Base-by-base conservation (phyloP, 2,113 vertebrate species). In the Ramphastos sulfuratus region DNA sequence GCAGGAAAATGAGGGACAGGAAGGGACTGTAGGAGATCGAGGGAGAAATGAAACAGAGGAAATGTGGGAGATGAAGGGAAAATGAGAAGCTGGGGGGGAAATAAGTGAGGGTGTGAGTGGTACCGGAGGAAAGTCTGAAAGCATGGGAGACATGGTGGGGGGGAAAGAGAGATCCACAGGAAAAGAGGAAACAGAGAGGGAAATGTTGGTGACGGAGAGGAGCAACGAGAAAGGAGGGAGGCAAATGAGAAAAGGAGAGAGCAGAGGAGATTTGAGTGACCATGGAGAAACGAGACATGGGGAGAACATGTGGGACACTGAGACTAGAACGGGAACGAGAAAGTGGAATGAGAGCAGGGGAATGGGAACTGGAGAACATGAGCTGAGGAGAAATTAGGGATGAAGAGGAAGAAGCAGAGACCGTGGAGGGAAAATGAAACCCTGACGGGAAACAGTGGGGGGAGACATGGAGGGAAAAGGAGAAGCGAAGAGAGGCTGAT, bases 101-200 rank as follows among this genome's bases (percentile, higher is more conserved):
- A 5, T 6, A 18, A 4, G 6, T 7, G 37, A 27, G 24, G 25
- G 14, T 12, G n/a, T 14, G 24, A 55, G 12, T 55, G 25, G 25
- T 24, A 23, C 7, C 6, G 0, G 7, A 23, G 20, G 19, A 33
- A 8, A 25, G 46, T 10, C 4, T 7, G 75, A 8, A 52, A 9
- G 23, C 20, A 23, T 8, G 23, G 4, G 6, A 23, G 4, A 7
- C 15, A 4, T 8, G 7, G n/a, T 3, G 9, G 13, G 6, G 46
- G 42, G 20, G 15, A 15, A 14, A 7, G 59, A 35, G n/a, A 27
- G 28, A 31, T 16, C 30, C 28, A 12, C 31, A 33, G 12, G n/a
- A 21, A 0, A 12, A 39, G 39, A n/a, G 24, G 30, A 39, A 10
- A 56, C 4, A 4, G 31, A 46, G 20, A 23, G 21, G 7, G 9